Conservation (phyloP, 2,888 invertebrate genomes). For the Tineola bisselliella region DNA sequence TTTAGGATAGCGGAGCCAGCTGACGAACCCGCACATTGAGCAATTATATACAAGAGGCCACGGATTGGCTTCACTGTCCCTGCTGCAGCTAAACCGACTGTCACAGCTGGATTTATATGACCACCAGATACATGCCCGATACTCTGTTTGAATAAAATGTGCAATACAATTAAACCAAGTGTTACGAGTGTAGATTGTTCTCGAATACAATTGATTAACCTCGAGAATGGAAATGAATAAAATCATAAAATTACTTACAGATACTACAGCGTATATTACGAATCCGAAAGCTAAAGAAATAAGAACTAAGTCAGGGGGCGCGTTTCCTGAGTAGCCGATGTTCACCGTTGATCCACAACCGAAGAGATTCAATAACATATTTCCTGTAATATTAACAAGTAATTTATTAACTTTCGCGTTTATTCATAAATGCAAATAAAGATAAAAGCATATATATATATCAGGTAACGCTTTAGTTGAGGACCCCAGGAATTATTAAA, state of each 20-base stretch:
- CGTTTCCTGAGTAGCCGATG: constrained; percentile 51
- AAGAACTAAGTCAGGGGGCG: constrained; percentile 67
- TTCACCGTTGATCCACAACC: constrained; percentile 84
- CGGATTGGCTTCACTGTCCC: constrained; percentile 81
- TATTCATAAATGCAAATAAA: no score
- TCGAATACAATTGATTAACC: not conserved
- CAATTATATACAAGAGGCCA: constrained; percentile 80
- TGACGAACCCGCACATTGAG: constrained; percentile 84
- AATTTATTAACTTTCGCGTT: no score
- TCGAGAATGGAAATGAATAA: not conserved
- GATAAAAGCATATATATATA: no score
- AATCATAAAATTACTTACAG: constrained; percentile 57
- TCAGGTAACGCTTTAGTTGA: no score
- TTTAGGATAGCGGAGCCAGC: constrained; percentile 80
- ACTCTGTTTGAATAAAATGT: no score
- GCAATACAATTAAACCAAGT: no score
- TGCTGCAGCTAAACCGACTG: constrained; percentile 79
- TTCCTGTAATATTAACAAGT: constrained; percentile 57
- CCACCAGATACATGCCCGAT: constrained; percentile 90
- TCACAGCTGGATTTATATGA: constrained; percentile 94
- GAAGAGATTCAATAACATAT: constrained; percentile 86
- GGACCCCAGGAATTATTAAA: no score
- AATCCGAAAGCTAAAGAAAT: constrained; percentile 88
- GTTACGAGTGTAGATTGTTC: no score
- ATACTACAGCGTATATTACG: constrained; percentile 82